phyloP scores from a whole-genome alignment of 2,113 vertebrate species.

The Gorsachius goisagi region DNA sequence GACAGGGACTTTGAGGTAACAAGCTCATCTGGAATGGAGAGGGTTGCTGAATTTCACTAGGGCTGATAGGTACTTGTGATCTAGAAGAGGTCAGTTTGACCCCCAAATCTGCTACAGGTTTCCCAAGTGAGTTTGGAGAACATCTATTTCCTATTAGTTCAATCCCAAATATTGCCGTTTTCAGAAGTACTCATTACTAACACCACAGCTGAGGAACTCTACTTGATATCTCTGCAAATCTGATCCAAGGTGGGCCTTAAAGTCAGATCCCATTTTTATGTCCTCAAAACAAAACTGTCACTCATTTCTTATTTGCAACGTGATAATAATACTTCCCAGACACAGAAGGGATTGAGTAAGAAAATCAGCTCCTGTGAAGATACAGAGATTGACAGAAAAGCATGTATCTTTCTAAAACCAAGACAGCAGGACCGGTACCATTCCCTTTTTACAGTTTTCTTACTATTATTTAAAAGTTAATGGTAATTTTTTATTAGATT shows the following conservation, averaged over 20 bases:
- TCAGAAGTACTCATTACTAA: not conserved
- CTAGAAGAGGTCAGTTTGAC: not conserved
- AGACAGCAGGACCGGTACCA: not conserved
- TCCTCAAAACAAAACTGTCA: not conserved
- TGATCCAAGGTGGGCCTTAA: not conserved
- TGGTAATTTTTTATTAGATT: constrained; percentile 38
- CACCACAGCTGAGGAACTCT: not conserved
- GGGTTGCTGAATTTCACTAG: not conserved
- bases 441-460: not conserved
- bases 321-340: not conserved
- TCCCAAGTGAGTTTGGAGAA: not conserved
- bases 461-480: constrained; percentile 25
- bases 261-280: not conserved
- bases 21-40: not conserved
- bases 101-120: not conserved
- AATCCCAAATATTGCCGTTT: not conserved
- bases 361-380: not conserved
- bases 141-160: not conserved
- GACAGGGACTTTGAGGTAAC: not conserved
- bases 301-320: constrained; percentile 13
- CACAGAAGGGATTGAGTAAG: not conserved
- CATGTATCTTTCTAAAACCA: not conserved
- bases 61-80: not conserved
- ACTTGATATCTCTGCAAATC: not conserved
- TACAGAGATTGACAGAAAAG: not conserved